Evolutionary conservation across 2,113 vertebrate genomes (phyloP).

Genomic region (Charina bottae): DNA sequence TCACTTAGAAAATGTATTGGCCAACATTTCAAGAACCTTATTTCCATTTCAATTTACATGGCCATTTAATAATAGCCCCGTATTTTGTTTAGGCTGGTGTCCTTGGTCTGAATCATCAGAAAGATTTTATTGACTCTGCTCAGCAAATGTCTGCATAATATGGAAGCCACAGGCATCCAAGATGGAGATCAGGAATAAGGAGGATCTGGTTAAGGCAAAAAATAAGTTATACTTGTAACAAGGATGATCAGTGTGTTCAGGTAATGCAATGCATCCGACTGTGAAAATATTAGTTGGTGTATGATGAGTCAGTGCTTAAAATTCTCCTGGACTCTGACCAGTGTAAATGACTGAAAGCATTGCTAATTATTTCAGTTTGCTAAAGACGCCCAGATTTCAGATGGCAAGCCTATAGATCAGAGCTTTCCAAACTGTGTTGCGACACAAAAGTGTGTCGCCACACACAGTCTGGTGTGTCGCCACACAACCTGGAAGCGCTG

Average conservation of each 20-base stretch:
- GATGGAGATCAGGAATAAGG: slow-evolving; percentile 58
- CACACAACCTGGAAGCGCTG: too few relatives aligned
- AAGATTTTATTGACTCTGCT: slow-evolving; percentile 53
- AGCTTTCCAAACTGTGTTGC: too few relatives aligned
- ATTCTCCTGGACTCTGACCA: slow-evolving; percentile 48
- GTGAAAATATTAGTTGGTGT: slow-evolving; percentile 65
- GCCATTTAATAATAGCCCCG: slow-evolving; percentile 62
- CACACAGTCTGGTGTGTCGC: too few relatives aligned
- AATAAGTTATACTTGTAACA: slow-evolving; percentile 57
- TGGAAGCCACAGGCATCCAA: slow-evolving; percentile 63
- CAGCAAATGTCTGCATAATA: slow-evolving; percentile 64
- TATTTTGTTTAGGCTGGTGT: slow-evolving; percentile 60
- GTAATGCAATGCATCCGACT: slow-evolving; percentile 63
- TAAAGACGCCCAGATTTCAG: slow-evolving; percentile 35
- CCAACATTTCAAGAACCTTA: background rate
- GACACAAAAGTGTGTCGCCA: too few relatives aligned
- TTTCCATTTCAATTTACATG: slow-evolving; percentile 63
- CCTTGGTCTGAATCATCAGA: slow-evolving; percentile 61
- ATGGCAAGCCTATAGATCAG: slow-evolving; percentile 31
- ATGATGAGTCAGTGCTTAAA: slow-evolving; percentile 52
- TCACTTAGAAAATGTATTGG: background rate
- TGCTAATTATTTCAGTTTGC: slow-evolving; percentile 48
- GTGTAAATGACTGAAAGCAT: slow-evolving; percentile 53
- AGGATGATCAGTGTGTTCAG: slow-evolving; percentile 53
- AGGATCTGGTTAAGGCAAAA: slow-evolving; percentile 61